Conservation (phyloP, 2,113 vertebrate genomes). For the Pimephales promelas region DNA sequence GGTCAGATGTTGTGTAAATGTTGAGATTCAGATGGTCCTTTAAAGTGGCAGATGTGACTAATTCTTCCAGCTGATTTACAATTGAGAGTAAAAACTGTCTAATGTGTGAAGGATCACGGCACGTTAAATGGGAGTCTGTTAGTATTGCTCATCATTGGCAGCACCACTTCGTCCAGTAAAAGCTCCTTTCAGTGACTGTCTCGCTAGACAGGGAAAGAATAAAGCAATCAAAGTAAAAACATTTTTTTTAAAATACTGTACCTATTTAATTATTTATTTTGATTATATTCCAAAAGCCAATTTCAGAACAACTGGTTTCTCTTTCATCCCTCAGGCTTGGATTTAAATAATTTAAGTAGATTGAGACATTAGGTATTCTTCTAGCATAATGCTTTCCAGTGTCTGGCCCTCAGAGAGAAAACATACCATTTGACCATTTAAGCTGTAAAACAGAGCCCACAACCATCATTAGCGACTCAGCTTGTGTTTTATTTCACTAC, state of each 20-base stretch:
- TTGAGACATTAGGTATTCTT: constrained; percentile 61
- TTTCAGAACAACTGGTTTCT: constrained; percentile 54
- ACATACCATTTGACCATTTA: constrained; percentile 53
- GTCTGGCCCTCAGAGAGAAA: constrained; percentile 60
- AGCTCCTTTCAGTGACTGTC: constrained; percentile 18
- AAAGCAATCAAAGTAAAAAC: constrained; percentile 13
- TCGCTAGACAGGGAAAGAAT: constrained; percentile 32
- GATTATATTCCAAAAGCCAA: constrained; percentile 47
- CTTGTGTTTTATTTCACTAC: constrained; percentile 16
- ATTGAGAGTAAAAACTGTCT: constrained; percentile 32
- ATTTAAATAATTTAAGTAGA: constrained; percentile 69
- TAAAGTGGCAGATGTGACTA: constrained; percentile 38
- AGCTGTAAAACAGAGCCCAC: neutral
- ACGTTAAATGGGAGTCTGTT: constrained; percentile 21
- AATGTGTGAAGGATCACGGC: constrained; percentile 40
- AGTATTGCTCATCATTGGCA: neutral
- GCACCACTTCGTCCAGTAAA: neutral
- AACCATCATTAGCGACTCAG: neutral
- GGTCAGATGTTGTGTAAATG: constrained; percentile 49
- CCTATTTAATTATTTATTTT: constrained; percentile 24
- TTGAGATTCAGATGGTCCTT: constrained; percentile 34
- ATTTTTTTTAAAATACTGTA: constrained; percentile 18
- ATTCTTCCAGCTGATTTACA: constrained; percentile 42
- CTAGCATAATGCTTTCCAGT: constrained; percentile 60
- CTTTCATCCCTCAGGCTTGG: constrained; percentile 54